Percentiles rank a stretch among this genome's conserved stretches.
phyloP scores from a whole-genome alignment of 53 echinoderm and acorn worm genomes.

The Holothuria leucospilota region DNA sequence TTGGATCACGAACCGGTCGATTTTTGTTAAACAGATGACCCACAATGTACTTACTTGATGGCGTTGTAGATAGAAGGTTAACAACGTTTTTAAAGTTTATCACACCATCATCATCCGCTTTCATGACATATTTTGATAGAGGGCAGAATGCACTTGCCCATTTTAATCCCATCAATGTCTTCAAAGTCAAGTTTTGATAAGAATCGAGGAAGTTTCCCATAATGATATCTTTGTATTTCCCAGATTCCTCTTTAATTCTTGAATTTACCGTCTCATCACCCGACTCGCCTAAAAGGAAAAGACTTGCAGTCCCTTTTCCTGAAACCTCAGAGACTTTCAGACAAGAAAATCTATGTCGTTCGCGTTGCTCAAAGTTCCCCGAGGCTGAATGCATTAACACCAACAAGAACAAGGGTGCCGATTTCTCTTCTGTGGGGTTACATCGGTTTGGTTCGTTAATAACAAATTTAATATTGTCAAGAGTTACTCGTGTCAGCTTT shows the following conservation, averaged over 20 bases:
- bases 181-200: conserved; percentile 2
- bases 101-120: conserved; percentile 8
- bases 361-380: not conserved
- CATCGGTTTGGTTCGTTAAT: not conserved
- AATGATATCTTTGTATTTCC: not conserved
- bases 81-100: not conserved
- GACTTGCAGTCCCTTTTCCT: too few relatives aligned
- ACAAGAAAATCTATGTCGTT: not conserved
- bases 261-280: not conserved
- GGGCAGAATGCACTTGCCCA: conserved; percentile 8
- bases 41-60: not conserved
- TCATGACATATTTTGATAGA: conserved; percentile 12
- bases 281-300: not conserved
- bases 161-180: conserved; percentile 23
- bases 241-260: not conserved
- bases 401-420: not conserved
- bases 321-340: not conserved
- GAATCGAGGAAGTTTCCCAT: not conserved
- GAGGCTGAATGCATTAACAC: conserved; percentile 9
- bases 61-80: not conserved
- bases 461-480: not conserved
- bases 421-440: not conserved
- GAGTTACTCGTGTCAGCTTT: not conserved
- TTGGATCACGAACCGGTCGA: conserved; percentile 1
- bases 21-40: conserved; percentile 12